These are phyloP conservation scores for Galbula dea DNA, from an alignment of 2,113 vertebrate species.

Conservation along the genomic window DNA sequence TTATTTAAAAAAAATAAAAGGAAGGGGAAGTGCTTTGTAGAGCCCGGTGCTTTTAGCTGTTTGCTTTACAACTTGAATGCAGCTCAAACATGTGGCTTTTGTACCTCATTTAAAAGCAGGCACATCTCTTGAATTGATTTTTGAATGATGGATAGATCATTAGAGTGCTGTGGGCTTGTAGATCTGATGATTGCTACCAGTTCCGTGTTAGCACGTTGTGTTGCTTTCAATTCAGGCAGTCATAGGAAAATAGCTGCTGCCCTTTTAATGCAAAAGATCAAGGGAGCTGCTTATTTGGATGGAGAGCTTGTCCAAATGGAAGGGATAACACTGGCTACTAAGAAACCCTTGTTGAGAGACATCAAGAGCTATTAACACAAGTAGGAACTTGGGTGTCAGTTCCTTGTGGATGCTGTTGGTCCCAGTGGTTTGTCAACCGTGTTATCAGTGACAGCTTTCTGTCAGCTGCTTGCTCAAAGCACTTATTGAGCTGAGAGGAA, in stretches of 20 bases:
- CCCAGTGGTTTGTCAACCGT: neutral
- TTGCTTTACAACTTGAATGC: neutral
- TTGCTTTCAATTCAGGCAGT: neutral
- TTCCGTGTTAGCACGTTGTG: neutral
- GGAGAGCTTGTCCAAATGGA: neutral
- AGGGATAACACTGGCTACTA: neutral
- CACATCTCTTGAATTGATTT: neutral
- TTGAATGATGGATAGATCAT: neutral
- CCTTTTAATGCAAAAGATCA: neutral
- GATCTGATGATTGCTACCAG: neutral
- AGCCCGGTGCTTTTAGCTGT: neutral
- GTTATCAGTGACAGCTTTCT: neutral
- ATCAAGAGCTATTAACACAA: neutral
- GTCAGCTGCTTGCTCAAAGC: neutral
- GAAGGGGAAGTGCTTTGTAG: neutral
- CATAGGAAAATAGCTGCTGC: neutral
- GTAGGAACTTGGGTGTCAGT: neutral
- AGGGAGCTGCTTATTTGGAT: neutral
- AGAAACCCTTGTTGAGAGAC: neutral
- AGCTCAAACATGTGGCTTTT: neutral
- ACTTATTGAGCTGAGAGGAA: fast-evolving
- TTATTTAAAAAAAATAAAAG: neutral
- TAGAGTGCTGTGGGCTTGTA: neutral
- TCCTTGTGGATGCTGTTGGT: neutral
- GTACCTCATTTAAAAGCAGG: constrained; percentile 18